Evolutionary conservation across 2,113 vertebrate genomes (phyloP).

Genomic region (Clinocottus analis): DNA sequence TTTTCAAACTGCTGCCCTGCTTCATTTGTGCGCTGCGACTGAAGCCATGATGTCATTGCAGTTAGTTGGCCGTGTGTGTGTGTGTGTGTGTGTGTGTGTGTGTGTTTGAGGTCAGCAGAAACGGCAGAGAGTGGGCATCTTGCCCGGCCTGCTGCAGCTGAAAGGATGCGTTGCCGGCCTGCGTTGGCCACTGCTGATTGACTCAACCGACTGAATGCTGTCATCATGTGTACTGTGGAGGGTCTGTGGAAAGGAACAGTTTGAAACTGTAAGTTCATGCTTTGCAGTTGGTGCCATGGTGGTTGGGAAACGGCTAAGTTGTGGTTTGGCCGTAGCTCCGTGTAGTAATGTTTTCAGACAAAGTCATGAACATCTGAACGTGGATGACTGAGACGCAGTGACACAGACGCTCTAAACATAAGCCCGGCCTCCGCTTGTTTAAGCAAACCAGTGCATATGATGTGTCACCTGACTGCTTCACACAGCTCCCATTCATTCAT

Average conservation of each 20-base stretch:
- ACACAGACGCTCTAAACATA: background rate
- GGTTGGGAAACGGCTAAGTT: background rate
- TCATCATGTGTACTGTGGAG: background rate
- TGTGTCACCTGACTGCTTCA: constrained; percentile 3
- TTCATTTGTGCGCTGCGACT: background rate
- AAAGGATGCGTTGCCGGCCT: background rate
- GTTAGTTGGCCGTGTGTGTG: constrained; percentile 1
- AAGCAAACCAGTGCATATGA: background rate
- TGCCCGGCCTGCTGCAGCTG: no score
- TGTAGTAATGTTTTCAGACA: background rate
- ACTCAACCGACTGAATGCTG: constrained; percentile 27
- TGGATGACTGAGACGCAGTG: background rate
- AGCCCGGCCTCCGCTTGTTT: background rate
- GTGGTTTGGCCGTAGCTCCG: background rate
- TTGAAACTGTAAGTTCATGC: background rate
- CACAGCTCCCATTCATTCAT: background rate
- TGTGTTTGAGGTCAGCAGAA: background rate
- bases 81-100: constrained; percentile 7
- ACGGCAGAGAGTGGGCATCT: no score
- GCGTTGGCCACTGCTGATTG: constrained; percentile 21
- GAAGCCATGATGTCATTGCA: constrained; percentile 43
- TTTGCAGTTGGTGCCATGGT: background rate
- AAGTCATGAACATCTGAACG: background rate
- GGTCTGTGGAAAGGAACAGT: background rate
- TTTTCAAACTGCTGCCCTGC: constrained; percentile 20